These are phyloP conservation scores for Phacellophora camtschatica DNA, from an alignment of 30 jellyfish, hydroid and myxozoan species.

Conservation along the genomic window DNA sequence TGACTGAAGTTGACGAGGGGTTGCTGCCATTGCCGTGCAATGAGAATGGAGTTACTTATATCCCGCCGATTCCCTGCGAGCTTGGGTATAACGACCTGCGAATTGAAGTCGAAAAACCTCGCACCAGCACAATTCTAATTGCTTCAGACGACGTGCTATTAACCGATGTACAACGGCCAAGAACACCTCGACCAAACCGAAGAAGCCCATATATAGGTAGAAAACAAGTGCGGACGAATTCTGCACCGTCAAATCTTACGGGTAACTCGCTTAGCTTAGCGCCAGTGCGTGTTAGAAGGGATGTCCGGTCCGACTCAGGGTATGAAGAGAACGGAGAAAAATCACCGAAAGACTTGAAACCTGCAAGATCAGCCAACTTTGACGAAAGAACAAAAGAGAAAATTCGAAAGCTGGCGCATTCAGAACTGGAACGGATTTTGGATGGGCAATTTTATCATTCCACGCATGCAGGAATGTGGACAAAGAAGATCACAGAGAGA, in stretches of 20 bases:
- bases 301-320: slow-evolving; percentile 18
- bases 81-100: slow-evolving; percentile 50
- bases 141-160: slow-evolving; percentile 50
- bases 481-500: slow-evolving; percentile 46
- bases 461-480: slow-evolving; percentile 47
- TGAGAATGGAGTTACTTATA: slow-evolving; percentile 18
- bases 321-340: slow-evolving; percentile 39
- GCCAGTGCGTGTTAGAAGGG: slow-evolving; percentile 7
- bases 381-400: slow-evolving; percentile 15
- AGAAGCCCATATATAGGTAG: slow-evolving; percentile 26
- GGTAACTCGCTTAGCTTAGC: background rate
- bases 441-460: slow-evolving; percentile 56
- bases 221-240: background rate
- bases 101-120: slow-evolving; percentile 59
- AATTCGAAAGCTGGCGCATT: slow-evolving; percentile 29
- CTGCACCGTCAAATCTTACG: slow-evolving; percentile 43
- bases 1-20: background rate
- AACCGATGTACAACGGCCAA: slow-evolving; percentile 48
- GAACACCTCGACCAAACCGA: slow-evolving; percentile 29
- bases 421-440: slow-evolving; percentile 37
- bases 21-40: background rate
- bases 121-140: slow-evolving; percentile 38
- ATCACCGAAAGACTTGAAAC: slow-evolving; percentile 21
- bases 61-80: slow-evolving; percentile 60
- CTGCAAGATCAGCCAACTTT: background rate